Evolutionary conservation across 2,888 invertebrate genomes (phyloP), one percentile per base, ranked within the genome.

Genomic region (Empis livida): DNA sequence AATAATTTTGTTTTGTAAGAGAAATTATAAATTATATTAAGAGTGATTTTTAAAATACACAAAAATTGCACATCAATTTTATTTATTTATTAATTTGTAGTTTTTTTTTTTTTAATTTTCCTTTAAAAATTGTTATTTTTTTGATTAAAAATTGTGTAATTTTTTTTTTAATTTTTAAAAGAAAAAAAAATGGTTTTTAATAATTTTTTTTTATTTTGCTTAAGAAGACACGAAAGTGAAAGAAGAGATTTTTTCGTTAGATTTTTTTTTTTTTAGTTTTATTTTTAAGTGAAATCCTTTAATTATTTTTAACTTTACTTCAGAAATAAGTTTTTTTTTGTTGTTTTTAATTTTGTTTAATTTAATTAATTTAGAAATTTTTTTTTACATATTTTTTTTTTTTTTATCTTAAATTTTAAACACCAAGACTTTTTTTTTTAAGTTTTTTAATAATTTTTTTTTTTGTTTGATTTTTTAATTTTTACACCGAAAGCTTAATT

Each of bases 191-290:
- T 37, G 32, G 40, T 45, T 49, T 50, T 56, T n/a, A n/a, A n/a
- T n/a, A n/a, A n/a, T n/a, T 48, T 48, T 54, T 55, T 56, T 57
- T 52, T 48, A 47, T 51, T 56, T 59, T 54, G 54, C 52, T 57
- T 57, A 62, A 60, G 57, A 63, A 64, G 64, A 67, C 65, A 67
- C 65, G 64, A 64, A 66, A 66, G 64, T 67, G 65, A 67, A 66
- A 65, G 65, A 65, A 63, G 63, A n/a, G n/a, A n/a, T n/a, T 64
- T 62, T 58, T 56, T 57, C 51, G 49, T 50, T 43, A 40, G 47
- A 48, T 53, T 53, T 55, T 49, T 44, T 49, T 52, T 49, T 49
- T 46, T 23, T 37, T 30, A 6, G 46, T 50, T 20, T 20, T 49
- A 46, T 40, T 40, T 44, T 49, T 49, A 23, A 41, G 40, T 27